Evolutionary conservation across 2,797 vertebrate species (phyloP).

Genomic region (Mormyrops attenuatus): DNA sequence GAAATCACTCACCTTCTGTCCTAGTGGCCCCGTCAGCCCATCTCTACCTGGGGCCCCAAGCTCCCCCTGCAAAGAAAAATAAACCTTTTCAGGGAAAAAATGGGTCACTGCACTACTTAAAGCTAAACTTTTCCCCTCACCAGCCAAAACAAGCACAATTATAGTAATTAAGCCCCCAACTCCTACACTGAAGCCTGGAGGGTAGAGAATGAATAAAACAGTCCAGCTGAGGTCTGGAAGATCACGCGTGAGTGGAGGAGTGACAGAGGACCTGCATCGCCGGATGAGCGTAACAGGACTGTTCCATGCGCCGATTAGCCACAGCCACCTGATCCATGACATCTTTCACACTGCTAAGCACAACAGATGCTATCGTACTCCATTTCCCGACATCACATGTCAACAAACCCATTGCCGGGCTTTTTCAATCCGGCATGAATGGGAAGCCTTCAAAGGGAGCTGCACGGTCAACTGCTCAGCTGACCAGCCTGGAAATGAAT

Average conservation of each 20-base stretch:
- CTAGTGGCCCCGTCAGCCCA: constrained; percentile 47
- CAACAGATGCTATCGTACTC: background rate
- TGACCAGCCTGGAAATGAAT: background rate
- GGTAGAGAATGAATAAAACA: constrained; percentile 8
- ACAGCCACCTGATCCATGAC: background rate
- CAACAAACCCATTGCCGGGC: background rate
- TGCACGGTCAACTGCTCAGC: background rate
- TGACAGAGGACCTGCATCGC: background rate
- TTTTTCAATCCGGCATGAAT: background rate
- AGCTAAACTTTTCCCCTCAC: background rate
- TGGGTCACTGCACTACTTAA: constrained; percentile 17
- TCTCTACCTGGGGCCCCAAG: constrained; percentile 49
- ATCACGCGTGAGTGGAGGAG: background rate
- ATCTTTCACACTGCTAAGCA: background rate
- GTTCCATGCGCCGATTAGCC: background rate
- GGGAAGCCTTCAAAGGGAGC: background rate
- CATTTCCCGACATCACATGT: background rate
- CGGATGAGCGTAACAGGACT: background rate
- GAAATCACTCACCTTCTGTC: constrained; percentile 57
- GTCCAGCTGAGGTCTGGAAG: background rate
- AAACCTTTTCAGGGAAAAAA: constrained; percentile 25
- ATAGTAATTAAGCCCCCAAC: constrained; percentile 29
- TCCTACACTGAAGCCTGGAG: constrained; percentile 7
- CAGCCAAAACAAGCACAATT: constrained; percentile 38
- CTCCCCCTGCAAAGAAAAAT: constrained; percentile 53